Base-by-base conservation (phyloP, 1,140 invertebrate species). In the Augochlora pura region DNA sequence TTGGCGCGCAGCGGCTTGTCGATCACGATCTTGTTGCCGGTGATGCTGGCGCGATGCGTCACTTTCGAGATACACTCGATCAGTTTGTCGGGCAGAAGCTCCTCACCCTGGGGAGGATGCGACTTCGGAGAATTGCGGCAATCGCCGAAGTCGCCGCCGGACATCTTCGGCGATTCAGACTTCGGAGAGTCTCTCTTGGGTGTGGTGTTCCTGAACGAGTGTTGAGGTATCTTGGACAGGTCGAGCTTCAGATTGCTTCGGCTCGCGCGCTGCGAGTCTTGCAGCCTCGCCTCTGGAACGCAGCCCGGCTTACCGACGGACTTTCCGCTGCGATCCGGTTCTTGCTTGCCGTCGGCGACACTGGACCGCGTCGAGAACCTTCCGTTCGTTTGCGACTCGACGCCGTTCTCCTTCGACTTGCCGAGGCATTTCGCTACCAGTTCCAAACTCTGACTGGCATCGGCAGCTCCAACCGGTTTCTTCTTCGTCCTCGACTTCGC, bases 221-320 rank as follows among this genome's bases (percentile, higher is more conserved):
- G 90, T 63, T 92, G 91, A 80, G 94, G 94, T 83, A 95, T 94
- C 87, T 94, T 94, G 18, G 94, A 94, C 75, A 96, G 93, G 91
- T 96, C 96, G 82, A 96, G 91, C 92, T 95, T 96, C 82, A 96
- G 92, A 82, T 94, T 91, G 9, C 83, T 86, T 46, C 91, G 81
- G 52, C 80, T 91, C 1, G 85, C 74, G 25, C 89, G 76, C 10
- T 59, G 54, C 18, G 69, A 49, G 0, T 86, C 85, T 21, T 69
- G 42, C n/a, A 21, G 8, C 18, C 1, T 23, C 25, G 2, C 0
- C 0, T n/a, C 18, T n/a, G n/a, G 16, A 2, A 21, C 49, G 49
- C 1, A 18, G 49, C 16, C 6, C 49, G 49, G 49, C 49, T 52
- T 52, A 0, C 12, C 6, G 25, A 12, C 21, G 21, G 16, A 18